phyloP scores from a whole-genome alignment of 2,113 vertebrate genomes.

The Cairina moschata region DNA sequence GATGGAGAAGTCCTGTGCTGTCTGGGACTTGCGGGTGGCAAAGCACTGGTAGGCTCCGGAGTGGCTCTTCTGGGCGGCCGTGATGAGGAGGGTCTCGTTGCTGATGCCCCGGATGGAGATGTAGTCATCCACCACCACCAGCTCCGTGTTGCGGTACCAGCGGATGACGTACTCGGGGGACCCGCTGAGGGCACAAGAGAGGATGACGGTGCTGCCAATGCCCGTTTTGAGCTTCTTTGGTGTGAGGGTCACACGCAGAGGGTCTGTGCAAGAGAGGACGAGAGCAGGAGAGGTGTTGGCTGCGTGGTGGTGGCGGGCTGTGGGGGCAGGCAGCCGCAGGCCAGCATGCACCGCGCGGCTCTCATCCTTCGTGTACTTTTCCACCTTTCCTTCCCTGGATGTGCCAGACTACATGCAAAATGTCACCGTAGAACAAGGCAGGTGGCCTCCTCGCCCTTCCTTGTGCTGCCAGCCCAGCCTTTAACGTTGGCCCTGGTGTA shows the following conservation, averaged over 20 bases:
- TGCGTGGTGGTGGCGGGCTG: background rate
- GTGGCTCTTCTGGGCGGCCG: conserved; percentile 95
- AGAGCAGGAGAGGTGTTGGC: background rate
- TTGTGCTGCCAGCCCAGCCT: background rate
- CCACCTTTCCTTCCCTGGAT: background rate
- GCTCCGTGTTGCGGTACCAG: conserved; percentile 97
- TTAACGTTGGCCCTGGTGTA: rapidly evolving
- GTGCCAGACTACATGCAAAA: background rate
- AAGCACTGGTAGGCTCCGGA: conserved; percentile 98
- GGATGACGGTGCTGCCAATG: conserved; percentile 97
- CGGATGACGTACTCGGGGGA: conserved; percentile 92
- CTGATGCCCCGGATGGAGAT: conserved; percentile 95
- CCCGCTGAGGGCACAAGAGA: conserved; percentile 92
- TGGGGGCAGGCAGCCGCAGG: too few species aligned
- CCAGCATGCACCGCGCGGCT: too few species aligned
- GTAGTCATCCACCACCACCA: conserved; percentile 88
- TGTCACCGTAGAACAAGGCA: conserved; percentile 77
- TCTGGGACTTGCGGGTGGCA: conserved; percentile 92
- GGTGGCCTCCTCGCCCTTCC: background rate
- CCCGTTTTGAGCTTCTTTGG: conserved; percentile 98
- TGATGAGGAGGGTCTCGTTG: conserved; percentile 97
- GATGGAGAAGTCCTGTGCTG: conserved; percentile 95
- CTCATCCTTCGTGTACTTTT: rapidly evolving
- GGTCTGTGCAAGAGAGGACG: conserved; percentile 76
- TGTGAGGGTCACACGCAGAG: conserved; percentile 94